Evolutionary conservation across 2,888 invertebrate species (phyloP).

Genomic region (Parthenolecanium corni): DNA sequence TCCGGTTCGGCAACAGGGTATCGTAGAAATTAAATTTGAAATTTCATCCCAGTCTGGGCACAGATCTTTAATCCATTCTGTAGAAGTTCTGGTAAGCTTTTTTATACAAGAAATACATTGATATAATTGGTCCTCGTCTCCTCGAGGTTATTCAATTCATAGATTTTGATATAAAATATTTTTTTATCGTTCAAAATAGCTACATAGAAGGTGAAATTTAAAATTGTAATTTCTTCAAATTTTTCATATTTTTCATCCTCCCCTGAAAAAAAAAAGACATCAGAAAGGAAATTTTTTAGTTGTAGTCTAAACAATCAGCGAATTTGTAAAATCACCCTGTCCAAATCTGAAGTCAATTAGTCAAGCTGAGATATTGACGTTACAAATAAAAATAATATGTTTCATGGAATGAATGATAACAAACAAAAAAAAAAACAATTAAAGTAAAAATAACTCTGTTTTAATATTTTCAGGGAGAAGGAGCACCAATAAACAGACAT

Average conservation of each 20-base stretch:
- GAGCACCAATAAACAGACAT: slow-evolving; percentile 44
- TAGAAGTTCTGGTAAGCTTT: slow-evolving; percentile 5
- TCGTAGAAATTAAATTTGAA: slow-evolving; percentile 41
- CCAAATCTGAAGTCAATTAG: neutral
- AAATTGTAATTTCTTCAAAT: no score
- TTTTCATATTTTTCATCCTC: no score
- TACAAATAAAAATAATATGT: neutral
- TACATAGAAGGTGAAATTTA: no score
- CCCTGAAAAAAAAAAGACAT: no score
- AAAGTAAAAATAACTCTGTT: no score
- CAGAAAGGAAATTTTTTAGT: no score
- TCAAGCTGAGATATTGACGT: neutral
- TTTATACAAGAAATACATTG: neutral
- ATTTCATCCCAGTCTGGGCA: slow-evolving; percentile 43
- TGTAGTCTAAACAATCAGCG: no score
- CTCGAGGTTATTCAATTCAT: neutral
- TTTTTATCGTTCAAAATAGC: no score
- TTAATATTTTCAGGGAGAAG: slow-evolving; percentile 39
- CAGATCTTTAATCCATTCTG: slow-evolving; percentile 35
- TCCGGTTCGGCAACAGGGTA: slow-evolving; percentile 40
- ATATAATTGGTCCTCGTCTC: no score
- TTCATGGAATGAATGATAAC: neutral
- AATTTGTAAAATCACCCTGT: no score
- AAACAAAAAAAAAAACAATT: no score
- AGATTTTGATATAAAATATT: no score